Evolutionary conservation across 2,113 vertebrate genomes (phyloP).

Genomic region (Manacus vitellinus): DNA sequence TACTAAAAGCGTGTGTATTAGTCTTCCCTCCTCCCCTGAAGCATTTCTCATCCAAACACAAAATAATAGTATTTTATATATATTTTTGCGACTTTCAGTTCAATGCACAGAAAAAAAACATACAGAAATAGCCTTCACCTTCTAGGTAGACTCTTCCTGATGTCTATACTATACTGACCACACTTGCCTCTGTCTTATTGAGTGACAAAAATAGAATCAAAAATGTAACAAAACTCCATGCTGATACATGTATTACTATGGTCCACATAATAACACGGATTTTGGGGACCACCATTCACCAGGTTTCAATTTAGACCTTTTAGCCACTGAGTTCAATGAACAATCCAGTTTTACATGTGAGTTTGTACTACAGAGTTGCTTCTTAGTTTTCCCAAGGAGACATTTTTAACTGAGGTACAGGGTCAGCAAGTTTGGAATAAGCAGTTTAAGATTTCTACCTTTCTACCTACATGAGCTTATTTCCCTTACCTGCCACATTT

Average conservation of each 20-base stretch:
- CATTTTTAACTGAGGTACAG: neutral
- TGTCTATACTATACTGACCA: neutral
- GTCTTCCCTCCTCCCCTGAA: neutral
- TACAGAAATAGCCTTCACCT: neutral
- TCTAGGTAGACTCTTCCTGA: neutral
- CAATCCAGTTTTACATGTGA: neutral
- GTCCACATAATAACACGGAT: neutral
- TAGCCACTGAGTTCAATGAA: neutral
- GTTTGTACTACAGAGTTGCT: neutral
- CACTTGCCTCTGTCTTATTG: neutral
- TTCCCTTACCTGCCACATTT: neutral
- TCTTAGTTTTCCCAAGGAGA: neutral
- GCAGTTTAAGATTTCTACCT: neutral
- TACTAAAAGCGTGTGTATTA: neutral
- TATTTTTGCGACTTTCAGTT: neutral
- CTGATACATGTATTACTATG: neutral
- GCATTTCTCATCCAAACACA: neutral
- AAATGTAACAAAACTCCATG: neutral
- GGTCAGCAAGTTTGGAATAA: neutral
- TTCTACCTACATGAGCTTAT: neutral
- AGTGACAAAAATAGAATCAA: neutral
- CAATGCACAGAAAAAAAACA: neutral
- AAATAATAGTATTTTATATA: neutral
- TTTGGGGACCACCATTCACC: neutral
- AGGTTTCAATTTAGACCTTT: neutral